Conservation (phyloP, 1,140 invertebrate species). For the Drusus annulatus region DNA sequence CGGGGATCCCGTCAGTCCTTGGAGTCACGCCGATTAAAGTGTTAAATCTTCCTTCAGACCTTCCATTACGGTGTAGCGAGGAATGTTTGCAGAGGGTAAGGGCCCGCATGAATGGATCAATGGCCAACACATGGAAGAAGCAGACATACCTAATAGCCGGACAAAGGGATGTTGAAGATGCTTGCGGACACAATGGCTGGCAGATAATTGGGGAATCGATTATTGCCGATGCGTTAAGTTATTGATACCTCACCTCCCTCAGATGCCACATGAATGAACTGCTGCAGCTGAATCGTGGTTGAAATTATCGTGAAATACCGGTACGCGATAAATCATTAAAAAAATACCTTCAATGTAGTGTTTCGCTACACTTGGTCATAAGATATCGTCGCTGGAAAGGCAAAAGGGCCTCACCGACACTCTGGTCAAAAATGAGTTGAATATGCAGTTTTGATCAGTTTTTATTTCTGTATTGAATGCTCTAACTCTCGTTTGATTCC, state of each 20-base stretch:
- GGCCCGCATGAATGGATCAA: slow-evolving; percentile 39
- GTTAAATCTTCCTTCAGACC: slow-evolving; percentile 46
- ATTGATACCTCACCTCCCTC: slow-evolving; percentile 39
- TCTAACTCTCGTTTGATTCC: too few relatives aligned
- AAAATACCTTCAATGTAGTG: too few relatives aligned
- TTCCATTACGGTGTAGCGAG: slow-evolving; percentile 24
- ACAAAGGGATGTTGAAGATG: slow-evolving; percentile 47
- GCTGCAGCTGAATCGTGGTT: slow-evolving; percentile 24
- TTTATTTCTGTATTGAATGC: too few relatives aligned
- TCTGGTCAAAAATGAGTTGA: too few relatives aligned
- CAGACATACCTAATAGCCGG: slow-evolving; percentile 50
- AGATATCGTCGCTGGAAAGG: too few relatives aligned
- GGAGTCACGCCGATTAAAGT: slow-evolving; percentile 46
- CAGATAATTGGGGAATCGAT: slow-evolving; percentile 58
- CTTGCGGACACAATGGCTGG: slow-evolving; percentile 39
- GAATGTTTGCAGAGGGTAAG: slow-evolving; percentile 54
- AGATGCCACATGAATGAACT: slow-evolving; percentile 37
- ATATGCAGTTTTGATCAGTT: too few relatives aligned
- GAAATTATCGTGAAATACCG: too few relatives aligned
- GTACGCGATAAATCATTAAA: not conserved
- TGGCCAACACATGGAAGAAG: slow-evolving; percentile 16
- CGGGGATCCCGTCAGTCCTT: slow-evolving; percentile 12
- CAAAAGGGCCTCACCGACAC: too few relatives aligned
- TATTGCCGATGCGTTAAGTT: slow-evolving; percentile 54
- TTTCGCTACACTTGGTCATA: too few relatives aligned